Conservation (phyloP, 2,888 invertebrate genomes). For the Apomyelois bistriatella region DNA sequence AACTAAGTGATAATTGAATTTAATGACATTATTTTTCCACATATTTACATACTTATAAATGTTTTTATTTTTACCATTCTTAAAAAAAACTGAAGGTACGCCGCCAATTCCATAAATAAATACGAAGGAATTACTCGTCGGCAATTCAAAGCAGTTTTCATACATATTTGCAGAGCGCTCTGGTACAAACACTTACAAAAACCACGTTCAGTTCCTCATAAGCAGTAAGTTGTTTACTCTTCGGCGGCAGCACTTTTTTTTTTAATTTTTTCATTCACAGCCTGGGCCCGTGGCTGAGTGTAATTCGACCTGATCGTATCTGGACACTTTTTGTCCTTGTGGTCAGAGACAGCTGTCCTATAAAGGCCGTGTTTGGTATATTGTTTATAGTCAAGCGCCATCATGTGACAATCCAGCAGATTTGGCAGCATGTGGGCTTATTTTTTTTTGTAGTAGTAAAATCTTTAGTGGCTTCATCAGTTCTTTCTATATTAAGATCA, state of each 20-base stretch:
- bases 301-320: slow-evolving; percentile 78
- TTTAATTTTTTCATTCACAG: slow-evolving; percentile 53
- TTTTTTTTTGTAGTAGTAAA: neutral
- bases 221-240: slow-evolving; percentile 62
- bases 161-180: slow-evolving; percentile 24
- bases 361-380: slow-evolving; percentile 55
- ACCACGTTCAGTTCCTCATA: slow-evolving; percentile 44
- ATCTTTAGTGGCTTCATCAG: neutral
- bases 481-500: neutral
- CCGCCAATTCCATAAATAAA: slow-evolving; percentile 11
- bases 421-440: slow-evolving; percentile 18
- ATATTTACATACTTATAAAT: too few relatives aligned
- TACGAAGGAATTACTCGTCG: slow-evolving; percentile 24
- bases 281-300: slow-evolving; percentile 61
- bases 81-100: neutral
- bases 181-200: slow-evolving; percentile 16
- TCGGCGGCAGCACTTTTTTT: slow-evolving; percentile 49
- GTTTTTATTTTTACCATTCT: neutral
- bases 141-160: slow-evolving; percentile 40
- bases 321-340: slow-evolving; percentile 68
- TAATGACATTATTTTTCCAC: neutral
- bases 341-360: slow-evolving; percentile 74
- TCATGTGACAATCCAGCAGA: slow-evolving; percentile 30
- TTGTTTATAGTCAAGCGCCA: slow-evolving; percentile 58
- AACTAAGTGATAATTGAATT: too few relatives aligned